Evolutionary conservation across 2,113 vertebrate genomes (phyloP), one percentile per base, ranked within the genome.

Genomic region (Tupaia tana): DNA sequence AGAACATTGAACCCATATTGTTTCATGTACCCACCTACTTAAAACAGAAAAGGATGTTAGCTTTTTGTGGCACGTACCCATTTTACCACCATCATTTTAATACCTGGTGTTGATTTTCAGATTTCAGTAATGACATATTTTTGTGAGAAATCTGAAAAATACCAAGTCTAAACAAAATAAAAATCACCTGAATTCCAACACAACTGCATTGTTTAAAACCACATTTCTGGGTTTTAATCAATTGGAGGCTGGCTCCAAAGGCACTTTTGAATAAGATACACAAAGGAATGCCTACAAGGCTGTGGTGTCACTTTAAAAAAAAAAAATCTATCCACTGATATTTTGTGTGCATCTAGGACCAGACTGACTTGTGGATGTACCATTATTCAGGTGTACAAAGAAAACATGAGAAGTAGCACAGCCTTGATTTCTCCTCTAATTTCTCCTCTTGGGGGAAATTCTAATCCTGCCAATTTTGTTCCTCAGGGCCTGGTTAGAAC

Each of bases 31-130:
- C n/a, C 73, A 86, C 11, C 25, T 74, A 54, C 66, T 75, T 89
- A 66, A 89, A 94, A 94, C 58, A 97, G 71, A 93, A 93, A 93
- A 90, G n/a, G 14, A 77, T 78, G 73, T 73, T 70, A 92, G 69
- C 18, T 29, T 80, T 87, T 85, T 86, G 66, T 92, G 78, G 52
- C n/a, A 88, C 54, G 82, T 20, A 73, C 54, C 73, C 59, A 86
- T 87, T 89, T 95, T 63, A 73, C 9, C 7, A n/a, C 58, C 43
- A 9, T 66, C 63, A 43, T 80, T 92, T 89, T 89, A 89, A 86
- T 61, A 70, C 16, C 10, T n/a, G 7, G 2, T 66, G 22, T 80
- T 96, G 75, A 63, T 88, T 86, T 67, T 54, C 14, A 95, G 27
- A 83, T 79, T 71, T 93, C 69, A 97, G 67, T 93, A 67, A 20